Evolutionary conservation across 2,113 vertebrate genomes (phyloP).

Genomic region (Chlamydotis undulata): DNA sequence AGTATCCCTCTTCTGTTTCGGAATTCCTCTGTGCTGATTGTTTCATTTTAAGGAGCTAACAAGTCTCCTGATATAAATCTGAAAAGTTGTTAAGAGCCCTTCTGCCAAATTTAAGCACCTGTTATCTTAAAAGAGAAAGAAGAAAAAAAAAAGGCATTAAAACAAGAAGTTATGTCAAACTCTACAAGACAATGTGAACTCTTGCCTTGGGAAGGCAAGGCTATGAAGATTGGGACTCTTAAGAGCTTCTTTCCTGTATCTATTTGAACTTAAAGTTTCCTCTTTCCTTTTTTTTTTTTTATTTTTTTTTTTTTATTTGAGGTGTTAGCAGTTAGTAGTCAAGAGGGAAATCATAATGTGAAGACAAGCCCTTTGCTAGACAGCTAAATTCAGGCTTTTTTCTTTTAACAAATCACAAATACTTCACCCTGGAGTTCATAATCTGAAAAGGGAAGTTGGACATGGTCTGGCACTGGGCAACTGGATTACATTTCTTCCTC

Average conservation of each 20-base stretch:
- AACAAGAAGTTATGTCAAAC: neutral
- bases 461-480: neutral
- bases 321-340: neutral
- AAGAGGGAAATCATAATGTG: neutral
- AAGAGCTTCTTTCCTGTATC: neutral
- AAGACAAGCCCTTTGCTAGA: neutral
- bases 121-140: neutral
- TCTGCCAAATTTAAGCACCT: neutral
- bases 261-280: neutral
- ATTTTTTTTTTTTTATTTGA: neutral
- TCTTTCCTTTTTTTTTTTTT: no score
- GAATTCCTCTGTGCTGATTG: neutral
- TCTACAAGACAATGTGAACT: neutral
- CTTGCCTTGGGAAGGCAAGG: neutral
- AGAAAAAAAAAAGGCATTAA: neutral
- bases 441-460: neutral
- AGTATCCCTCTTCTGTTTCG: neutral
- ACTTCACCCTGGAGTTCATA: neutral
- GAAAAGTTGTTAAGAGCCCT: neutral
- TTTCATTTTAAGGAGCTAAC: neutral
- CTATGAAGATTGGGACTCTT: neutral
- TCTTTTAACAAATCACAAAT: neutral
- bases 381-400: neutral
- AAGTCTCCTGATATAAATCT: neutral
- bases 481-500: neutral